Conservation (phyloP, 1,140 invertebrate species). For the Cylas formicarius region DNA sequence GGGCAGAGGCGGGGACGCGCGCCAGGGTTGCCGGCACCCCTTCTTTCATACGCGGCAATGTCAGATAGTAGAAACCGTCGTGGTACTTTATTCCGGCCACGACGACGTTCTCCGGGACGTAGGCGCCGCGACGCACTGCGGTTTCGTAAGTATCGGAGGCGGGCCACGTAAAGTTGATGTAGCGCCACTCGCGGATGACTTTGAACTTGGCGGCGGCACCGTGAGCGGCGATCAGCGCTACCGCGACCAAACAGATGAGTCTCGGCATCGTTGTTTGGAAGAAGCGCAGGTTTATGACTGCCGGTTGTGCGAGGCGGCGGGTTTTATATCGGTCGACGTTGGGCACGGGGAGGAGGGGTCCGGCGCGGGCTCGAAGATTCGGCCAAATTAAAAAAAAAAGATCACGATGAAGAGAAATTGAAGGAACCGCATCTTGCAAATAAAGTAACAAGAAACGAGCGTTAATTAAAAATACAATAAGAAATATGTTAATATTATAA, state of each 20-base stretch:
- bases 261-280: constrained; percentile 5
- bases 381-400: constrained; percentile 1
- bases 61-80: constrained; percentile 55
- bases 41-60: constrained; percentile 54
- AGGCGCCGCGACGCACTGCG: constrained; percentile 45
- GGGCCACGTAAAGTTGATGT: constrained; percentile 38
- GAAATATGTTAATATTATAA: too few species aligned
- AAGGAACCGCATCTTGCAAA: not conserved
- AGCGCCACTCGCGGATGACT: constrained; percentile 38
- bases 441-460: not conserved
- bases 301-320: not conserved
- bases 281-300: too few species aligned
- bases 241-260: constrained; percentile 1
- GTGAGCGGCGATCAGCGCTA: constrained; percentile 5
- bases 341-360: not conserved
- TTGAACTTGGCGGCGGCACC: constrained; percentile 16
- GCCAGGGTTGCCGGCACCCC: constrained; percentile 62
- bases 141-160: constrained; percentile 17
- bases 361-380: not conserved
- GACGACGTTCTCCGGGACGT: constrained; percentile 54
- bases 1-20: constrained; percentile 47
- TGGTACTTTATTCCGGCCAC: constrained; percentile 57
- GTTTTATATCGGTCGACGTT: not conserved
- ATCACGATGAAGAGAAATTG: not conserved
- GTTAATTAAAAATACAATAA: too few species aligned